Evolutionary conservation across 2,888 invertebrate species (phyloP).

Genomic region (Agonum fuliginosum): DNA sequence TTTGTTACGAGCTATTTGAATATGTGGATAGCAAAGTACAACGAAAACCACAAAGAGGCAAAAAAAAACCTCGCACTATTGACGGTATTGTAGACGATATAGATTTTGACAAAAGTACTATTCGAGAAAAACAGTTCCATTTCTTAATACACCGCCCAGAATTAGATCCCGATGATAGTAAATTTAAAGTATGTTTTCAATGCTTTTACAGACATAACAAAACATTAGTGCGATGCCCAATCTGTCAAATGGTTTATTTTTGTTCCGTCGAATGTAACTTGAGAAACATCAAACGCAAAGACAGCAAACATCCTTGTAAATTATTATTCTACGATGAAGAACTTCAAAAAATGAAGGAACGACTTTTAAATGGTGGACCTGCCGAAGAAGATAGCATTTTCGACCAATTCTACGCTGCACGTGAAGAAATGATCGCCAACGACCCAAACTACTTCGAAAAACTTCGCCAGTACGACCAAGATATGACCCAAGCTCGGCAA

Average conservation of each 20-base stretch:
- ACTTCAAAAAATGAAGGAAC: conserved; percentile 6
- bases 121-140: neutral
- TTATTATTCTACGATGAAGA: conserved; percentile 62
- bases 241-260: conserved; percentile 68
- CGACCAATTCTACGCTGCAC: neutral
- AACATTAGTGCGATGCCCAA: conserved; percentile 67
- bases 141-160: conserved; percentile 49
- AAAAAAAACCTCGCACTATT: conserved; percentile 27
- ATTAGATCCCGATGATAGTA: conserved; percentile 61
- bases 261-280: conserved; percentile 69
- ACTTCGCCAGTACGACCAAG: neutral
- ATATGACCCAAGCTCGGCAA: neutral
- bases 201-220: conserved; percentile 66
- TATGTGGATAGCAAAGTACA: conserved; percentile 62
- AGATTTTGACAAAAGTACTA: neutral
- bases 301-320: conserved; percentile 64
- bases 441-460: conserved; percentile 1
- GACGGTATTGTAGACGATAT: neutral
- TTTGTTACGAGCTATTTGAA: conserved; percentile 54
- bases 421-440: conserved; percentile 7
- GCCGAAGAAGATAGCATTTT: neutral
- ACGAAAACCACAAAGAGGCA: conserved; percentile 56
- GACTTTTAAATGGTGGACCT: neutral
- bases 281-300: conserved; percentile 64
- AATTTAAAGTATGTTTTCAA: conserved; percentile 69